Evolutionary conservation across 2,888 invertebrate species (phyloP), one percentile per base, ranked within the genome.

Genomic region (Spilosoma lubricipeda): DNA sequence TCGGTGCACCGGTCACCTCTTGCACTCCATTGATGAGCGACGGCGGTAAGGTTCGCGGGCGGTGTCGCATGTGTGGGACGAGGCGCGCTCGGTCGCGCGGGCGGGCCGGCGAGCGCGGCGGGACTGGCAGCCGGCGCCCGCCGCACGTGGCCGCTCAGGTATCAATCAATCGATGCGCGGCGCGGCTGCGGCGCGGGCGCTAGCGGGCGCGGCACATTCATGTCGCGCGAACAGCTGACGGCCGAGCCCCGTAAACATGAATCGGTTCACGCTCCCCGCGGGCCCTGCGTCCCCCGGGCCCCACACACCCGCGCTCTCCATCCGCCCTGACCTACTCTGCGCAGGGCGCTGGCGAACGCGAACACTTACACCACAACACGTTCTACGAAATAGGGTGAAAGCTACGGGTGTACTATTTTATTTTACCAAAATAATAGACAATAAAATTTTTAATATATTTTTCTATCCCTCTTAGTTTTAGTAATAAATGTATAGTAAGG

Each of bases 221-320:
- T 93, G 91, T 88, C 90, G 89, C 87, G 91, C 87, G 91, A 95
- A 95, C 95, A 95, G 95, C 95, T 95, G 95, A 95, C 95, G 93
- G 91, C 90, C 91, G 90, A 90, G 88, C 89, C 90, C 93, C 91
- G 94, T 94, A 94, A 95, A 93, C 95, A 95, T 95, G 95, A 95
- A 95, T 95, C 92, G 93, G 87, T 84, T 88, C 82, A 72, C 83
- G 70, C 85, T 78, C 82, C 80, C 76, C 73, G 59, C 70, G 59
- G n/a, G 20, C 59, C 48, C 80, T 76, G 70, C 77, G 45, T 79
- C 81, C 77, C 80, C 74, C 81, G 56, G 73, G 79, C 81, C 79
- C 83, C 82, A 74, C 82, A 74, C 81, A 20, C 75, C 83, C 82
- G 71, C 83, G 70, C 79, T 56, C 63, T 71, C 85, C 80, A 48